phyloP scores from a whole-genome alignment of 2,113 vertebrate species.

The Orientallactaga bullata region DNA sequence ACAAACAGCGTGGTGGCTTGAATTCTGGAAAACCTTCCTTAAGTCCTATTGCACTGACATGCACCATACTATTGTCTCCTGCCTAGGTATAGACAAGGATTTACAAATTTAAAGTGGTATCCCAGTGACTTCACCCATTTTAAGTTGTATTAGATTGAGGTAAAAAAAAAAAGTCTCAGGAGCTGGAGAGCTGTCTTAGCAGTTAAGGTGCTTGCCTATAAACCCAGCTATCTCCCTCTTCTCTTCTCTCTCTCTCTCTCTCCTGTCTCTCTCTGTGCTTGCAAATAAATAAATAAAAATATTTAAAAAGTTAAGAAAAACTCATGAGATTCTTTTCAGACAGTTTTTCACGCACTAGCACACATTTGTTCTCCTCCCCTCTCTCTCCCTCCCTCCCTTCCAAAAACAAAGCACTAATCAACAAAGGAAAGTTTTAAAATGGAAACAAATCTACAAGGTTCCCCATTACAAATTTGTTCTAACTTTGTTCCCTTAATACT shows the following conservation, averaged over 20 bases:
- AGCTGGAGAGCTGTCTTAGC: too few species aligned
- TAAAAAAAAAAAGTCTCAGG: neutral
- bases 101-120: neutral
- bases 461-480: constrained; percentile 51
- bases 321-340: constrained; percentile 8
- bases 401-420: constrained; percentile 71
- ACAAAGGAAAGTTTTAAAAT: constrained; percentile 79
- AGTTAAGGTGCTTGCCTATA: too few species aligned
- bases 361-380: too few species aligned
- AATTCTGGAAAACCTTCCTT: neutral
- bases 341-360: neutral
- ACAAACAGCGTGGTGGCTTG: neutral
- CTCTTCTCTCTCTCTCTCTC: too few species aligned
- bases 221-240: too few species aligned
- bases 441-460: constrained; percentile 72
- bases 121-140: neutral
- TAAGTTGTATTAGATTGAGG: neutral
- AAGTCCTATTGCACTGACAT: neutral
- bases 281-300: too few species aligned
- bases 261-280: too few species aligned
- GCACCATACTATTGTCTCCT: neutral
- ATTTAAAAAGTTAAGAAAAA: too few species aligned
- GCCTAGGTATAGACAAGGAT: neutral
- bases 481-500: constrained; percentile 64
- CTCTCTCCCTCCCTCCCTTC: neutral